Evolutionary conservation across 2,888 invertebrate genomes (phyloP).

Genomic region (Ophioninae sp.): DNA sequence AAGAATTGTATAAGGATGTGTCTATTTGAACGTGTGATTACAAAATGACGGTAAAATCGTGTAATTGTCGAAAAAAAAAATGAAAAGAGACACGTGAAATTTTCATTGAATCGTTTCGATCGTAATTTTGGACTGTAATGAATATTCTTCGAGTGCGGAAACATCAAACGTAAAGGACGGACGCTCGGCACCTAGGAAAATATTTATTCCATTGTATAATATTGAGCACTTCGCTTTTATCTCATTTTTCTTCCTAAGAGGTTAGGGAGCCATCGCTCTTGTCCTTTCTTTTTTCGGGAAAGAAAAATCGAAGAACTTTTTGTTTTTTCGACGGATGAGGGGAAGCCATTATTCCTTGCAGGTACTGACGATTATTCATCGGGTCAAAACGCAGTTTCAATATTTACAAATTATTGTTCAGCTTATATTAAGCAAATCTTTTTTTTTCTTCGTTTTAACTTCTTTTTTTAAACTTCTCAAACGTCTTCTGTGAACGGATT

Average conservation of each 20-base stretch:
- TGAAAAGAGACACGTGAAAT: slow-evolving; percentile 2
- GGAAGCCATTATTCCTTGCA: slow-evolving; percentile 59
- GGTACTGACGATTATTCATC: slow-evolving; percentile 58
- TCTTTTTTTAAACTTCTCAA: not conserved
- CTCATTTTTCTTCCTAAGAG: not conserved
- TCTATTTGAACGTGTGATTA: slow-evolving; percentile 17
- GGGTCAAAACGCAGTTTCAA: slow-evolving; percentile 34
- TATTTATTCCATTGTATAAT: slow-evolving; percentile 53
- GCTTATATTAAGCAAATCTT: slow-evolving; percentile 16
- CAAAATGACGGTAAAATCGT: not conserved
- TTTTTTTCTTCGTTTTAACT: not conserved
- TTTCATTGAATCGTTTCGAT: slow-evolving; percentile 8
- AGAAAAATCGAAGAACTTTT: slow-evolving; percentile 19
- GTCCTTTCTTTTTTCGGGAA: not conserved
- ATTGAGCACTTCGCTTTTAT: slow-evolving; percentile 25
- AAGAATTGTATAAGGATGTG: slow-evolving; percentile 17
- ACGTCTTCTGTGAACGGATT: slow-evolving; percentile 17
- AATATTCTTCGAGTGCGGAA: slow-evolving; percentile 20
- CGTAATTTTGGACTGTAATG: not conserved
- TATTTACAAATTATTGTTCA: slow-evolving; percentile 59
- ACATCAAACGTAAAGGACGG: slow-evolving; percentile 63
- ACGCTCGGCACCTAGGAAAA: slow-evolving; percentile 61
- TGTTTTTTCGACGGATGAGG: slow-evolving; percentile 52
- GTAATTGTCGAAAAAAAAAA: slow-evolving; percentile 18
- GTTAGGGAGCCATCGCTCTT: not conserved